Evolutionary conservation across 2,113 vertebrate species (phyloP).

Genomic region (Ondatra zibethicus): DNA sequence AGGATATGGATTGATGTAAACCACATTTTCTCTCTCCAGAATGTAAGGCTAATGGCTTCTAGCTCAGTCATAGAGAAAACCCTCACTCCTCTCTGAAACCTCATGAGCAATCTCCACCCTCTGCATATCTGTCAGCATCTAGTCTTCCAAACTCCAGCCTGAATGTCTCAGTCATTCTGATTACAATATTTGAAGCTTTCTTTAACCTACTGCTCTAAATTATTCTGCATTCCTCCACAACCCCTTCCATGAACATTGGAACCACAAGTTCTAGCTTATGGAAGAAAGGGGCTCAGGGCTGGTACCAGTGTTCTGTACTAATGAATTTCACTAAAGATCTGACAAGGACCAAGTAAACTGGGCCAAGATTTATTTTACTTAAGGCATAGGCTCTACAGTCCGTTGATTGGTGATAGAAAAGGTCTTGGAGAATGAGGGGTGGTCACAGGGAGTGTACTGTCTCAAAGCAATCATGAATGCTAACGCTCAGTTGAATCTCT

Average conservation of each 20-base stretch:
- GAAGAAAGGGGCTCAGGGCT: not conserved
- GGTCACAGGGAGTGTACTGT: not conserved
- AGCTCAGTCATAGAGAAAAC: not conserved
- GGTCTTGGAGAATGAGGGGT: not conserved
- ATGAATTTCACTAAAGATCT: not conserved
- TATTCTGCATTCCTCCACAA: not conserved
- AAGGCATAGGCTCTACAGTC: not conserved
- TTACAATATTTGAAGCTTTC: not conserved
- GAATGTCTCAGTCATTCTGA: not conserved
- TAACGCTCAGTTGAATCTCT: too few relatives aligned
- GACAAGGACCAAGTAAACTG: not conserved
- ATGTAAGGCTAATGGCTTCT: not conserved
- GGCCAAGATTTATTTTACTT: not conserved
- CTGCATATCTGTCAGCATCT: not conserved
- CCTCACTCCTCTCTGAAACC: accelerated
- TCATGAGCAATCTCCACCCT: not conserved
- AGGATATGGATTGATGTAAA: not conserved
- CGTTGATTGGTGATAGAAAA: too few relatives aligned
- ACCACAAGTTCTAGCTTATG: not conserved
- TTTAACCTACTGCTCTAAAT: not conserved
- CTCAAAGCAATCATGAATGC: too few relatives aligned
- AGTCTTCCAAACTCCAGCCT: not conserved
- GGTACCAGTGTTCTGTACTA: not conserved
- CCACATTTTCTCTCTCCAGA: not conserved
- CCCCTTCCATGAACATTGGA: not conserved